Base-by-base conservation (phyloP, 2,797 vertebrate species). In the Poecilia wingei region DNA sequence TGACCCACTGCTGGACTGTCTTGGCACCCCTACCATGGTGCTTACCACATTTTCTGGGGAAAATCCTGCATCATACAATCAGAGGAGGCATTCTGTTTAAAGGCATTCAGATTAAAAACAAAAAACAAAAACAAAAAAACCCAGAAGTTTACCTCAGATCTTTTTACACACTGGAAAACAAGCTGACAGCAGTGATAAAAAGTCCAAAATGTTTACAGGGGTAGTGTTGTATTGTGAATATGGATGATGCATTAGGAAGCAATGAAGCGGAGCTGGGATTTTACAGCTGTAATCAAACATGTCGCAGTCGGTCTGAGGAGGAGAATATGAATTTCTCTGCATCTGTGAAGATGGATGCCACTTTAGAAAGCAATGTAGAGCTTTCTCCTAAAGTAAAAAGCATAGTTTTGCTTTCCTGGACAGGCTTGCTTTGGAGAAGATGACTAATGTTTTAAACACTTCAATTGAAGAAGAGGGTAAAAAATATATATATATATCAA, bases 221-320 rank as follows among this genome's bases (percentile, higher is more conserved):
- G 59, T 64, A 49, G 79, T 53, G 77, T 74, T 82, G 80, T 70
- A 79, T 74, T 79, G 86, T 86, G 78, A 87, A 82, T 89, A 81
- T 74, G 72, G 78, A 79, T 76, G 84, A 84, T 76, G 79, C 72
- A 84, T 79, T 75, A 74, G 71, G 74, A 80, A 64, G 83, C 83
- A 33, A 33, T 41, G 80, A 78, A 79, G 86, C 82, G 71, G 74
- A 86, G 76, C 84, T 13, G 39, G 41, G 79, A 78, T 84, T 90
- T 88, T 86, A 88, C 84, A 84, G 84, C 85, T 82, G 88, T 79
- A 88, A 93, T 92, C 86, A 90, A 91, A 91, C 88, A 85, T 46
- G 53, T 51, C 33, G 77, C 72, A 72, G 77, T 78, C 85, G 83
- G 71, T 72, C 79, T 86, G 78, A 83, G 59, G 49, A 89, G 74